Evolutionary conservation across 2,113 vertebrate species (phyloP).

Genomic region (Cardinalis cardinalis): DNA sequence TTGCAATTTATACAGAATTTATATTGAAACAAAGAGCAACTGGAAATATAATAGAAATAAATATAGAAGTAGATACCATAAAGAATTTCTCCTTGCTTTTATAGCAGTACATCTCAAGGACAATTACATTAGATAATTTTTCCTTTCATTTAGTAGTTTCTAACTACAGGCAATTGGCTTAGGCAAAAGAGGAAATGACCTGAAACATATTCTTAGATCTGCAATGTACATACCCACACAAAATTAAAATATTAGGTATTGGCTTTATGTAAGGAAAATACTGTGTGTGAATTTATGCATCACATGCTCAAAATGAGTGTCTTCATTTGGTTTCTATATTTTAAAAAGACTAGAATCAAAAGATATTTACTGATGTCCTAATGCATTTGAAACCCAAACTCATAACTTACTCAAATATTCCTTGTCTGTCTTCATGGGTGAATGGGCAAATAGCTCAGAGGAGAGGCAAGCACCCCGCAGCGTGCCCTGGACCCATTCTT

Average conservation of each 20-base stretch:
- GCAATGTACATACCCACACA: neutral
- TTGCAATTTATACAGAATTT: neutral
- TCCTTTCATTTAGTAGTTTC: slow-evolving; percentile 5
- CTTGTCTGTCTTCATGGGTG: neutral
- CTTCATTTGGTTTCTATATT: neutral
- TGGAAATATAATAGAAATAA: neutral
- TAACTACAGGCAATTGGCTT: slow-evolving; percentile 17
- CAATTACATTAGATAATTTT: neutral
- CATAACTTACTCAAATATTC: neutral
- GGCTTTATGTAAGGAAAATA: neutral
- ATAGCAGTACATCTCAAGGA: slow-evolving; percentile 10
- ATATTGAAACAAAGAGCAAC: neutral
- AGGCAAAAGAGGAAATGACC: slow-evolving; percentile 11
- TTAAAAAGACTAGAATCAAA: neutral
- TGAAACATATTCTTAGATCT: slow-evolving; percentile 4
- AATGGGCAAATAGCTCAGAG: neutral
- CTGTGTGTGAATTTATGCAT: neutral
- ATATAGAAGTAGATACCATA: neutral
- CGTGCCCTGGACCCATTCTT: neutral
- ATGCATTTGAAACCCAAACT: neutral
- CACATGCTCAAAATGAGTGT: neutral
- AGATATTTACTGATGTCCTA: neutral
- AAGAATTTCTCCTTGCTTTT: neutral
- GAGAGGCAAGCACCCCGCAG: neutral
- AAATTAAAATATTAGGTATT: neutral